A percentile compares a stretch with the other conserved stretches of the same genome.
phyloP scores from a whole-genome alignment of 2,113 vertebrate genomes.

The Bettongia penicillata region DNA sequence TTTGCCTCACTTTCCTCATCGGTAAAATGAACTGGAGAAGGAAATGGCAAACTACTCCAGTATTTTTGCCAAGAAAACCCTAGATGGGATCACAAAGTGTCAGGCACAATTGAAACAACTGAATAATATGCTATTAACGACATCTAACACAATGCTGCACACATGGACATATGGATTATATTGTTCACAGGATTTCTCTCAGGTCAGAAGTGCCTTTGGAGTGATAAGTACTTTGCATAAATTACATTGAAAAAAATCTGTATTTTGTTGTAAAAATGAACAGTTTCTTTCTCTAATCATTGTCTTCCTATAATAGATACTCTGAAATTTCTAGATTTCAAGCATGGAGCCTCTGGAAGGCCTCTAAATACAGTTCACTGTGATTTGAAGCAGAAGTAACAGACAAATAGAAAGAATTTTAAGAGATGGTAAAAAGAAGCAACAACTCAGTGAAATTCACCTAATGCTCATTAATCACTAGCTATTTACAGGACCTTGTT shows the following conservation, averaged over 20 bases:
- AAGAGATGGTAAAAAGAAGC: background rate
- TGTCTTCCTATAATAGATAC: background rate
- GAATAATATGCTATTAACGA: background rate
- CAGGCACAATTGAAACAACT: background rate
- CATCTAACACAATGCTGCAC: background rate
- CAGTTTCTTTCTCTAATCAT: background rate
- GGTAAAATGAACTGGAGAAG: background rate
- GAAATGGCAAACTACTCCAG: background rate
- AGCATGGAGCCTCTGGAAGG: background rate
- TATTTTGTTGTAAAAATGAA: background rate
- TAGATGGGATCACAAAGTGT: background rate
- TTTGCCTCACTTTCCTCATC: too few species aligned
- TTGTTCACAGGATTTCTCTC: too few species aligned
- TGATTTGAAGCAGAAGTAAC: background rate
- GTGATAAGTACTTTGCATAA: background rate
- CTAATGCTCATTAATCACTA: background rate
- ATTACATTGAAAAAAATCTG: background rate
- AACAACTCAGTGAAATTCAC: background rate
- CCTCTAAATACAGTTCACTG: background rate
- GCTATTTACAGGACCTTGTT: background rate
- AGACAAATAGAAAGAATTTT: background rate
- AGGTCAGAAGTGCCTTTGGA: background rate
- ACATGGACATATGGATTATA: background rate
- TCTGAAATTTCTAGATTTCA: background rate
- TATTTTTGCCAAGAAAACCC: background rate